Evolutionary conservation across 2,113 vertebrate species (phyloP).

Genomic region (Callorhinus ursinus): DNA sequence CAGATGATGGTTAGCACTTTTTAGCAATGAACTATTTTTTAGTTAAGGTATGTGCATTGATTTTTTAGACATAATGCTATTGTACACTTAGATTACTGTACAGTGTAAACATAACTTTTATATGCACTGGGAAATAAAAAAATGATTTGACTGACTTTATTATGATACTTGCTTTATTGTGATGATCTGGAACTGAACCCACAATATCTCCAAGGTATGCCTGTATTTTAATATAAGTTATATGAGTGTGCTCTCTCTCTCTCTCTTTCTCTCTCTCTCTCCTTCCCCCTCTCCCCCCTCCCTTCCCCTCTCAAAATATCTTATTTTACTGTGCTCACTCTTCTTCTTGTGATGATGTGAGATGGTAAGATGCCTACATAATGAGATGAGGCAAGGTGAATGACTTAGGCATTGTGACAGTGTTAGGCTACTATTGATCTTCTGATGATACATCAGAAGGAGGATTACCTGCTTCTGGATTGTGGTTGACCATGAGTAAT

Average conservation of each 20-base stretch:
- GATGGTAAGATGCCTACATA: neutral
- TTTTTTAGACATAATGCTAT: neutral
- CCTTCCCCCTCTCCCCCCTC: no score
- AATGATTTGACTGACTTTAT: neutral
- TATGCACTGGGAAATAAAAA: neutral
- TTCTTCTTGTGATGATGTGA: neutral
- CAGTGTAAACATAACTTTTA: neutral
- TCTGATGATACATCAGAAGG: neutral
- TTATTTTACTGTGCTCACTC: neutral
- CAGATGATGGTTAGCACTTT: neutral
- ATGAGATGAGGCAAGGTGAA: neutral
- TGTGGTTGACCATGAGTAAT: neutral
- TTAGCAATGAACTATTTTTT: neutral
- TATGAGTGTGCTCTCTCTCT: neutral
- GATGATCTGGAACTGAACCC: neutral
- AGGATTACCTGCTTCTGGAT: neutral
- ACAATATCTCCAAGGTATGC: neutral
- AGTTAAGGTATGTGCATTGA: neutral
- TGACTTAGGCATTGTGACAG: neutral
- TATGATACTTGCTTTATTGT: neutral
- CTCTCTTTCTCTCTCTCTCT: neutral
- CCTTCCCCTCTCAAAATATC: neutral
- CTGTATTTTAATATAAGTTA: neutral
- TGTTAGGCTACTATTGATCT: neutral
- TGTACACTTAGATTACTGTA: neutral